phyloP scores from a whole-genome alignment of 2,113 vertebrate genomes.

The Tinamus guttatus region DNA sequence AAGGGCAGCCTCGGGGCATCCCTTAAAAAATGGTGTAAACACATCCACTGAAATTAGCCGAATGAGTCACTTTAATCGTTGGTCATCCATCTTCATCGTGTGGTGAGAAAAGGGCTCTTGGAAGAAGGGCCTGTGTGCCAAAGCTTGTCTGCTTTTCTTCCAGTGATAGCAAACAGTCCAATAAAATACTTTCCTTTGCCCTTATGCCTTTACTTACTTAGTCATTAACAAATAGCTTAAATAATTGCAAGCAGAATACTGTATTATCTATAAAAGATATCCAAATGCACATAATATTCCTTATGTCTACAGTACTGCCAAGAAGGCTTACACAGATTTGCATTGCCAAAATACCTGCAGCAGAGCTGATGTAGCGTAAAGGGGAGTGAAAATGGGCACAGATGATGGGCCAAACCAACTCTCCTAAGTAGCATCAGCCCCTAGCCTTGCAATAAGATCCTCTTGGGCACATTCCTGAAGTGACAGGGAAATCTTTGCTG shows the following conservation, averaged over 20 bases:
- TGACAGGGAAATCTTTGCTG: background rate
- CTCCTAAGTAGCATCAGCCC: background rate
- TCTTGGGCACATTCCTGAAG: background rate
- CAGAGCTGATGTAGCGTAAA: background rate
- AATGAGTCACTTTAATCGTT: background rate
- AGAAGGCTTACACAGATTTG: background rate
- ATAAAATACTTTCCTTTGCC: background rate
- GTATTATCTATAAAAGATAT: constrained; percentile 1
- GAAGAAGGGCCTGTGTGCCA: background rate
- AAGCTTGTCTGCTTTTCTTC: background rate
- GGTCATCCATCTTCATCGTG: background rate
- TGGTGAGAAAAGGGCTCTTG: background rate
- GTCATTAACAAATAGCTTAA: background rate
- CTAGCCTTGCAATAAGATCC: background rate
- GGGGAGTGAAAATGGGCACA: background rate
- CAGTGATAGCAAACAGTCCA: background rate
- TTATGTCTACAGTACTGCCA: background rate
- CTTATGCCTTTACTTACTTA: background rate
- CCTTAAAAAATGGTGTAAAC: background rate
- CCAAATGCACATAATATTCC: background rate
- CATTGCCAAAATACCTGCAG: constrained; percentile 32
- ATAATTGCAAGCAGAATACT: background rate
- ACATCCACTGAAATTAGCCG: background rate
- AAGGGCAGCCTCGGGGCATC: background rate
- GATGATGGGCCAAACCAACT: background rate